Conservation (phyloP, 2,888 invertebrate genomes). For the Argyresthia albistria region DNA sequence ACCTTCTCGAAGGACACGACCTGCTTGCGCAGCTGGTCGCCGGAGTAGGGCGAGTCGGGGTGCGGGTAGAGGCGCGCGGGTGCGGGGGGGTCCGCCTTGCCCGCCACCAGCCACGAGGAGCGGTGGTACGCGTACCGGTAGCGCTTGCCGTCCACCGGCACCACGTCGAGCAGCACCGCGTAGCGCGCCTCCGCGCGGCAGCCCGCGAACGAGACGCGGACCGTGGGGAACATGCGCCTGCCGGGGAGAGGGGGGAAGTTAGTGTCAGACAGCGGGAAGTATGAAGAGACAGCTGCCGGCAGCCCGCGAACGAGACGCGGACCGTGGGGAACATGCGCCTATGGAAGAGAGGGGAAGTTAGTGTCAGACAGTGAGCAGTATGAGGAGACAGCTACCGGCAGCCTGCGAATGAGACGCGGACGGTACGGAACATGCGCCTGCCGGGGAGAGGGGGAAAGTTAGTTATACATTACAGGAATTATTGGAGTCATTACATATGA, state of each 20-base stretch:
- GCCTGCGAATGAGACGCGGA: constrained; percentile 93
- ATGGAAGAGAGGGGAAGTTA: too few relatives aligned
- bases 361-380: too few relatives aligned
- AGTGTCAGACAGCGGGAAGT: too few relatives aligned
- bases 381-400: constrained; percentile 71
- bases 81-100: constrained; percentile 97
- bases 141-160: constrained; percentile 96
- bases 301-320: constrained; percentile 91
- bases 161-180: constrained; percentile 95
- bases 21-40: constrained; percentile 95
- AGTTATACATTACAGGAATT: too few relatives aligned
- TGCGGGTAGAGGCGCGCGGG: constrained; percentile 95
- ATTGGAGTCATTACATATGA: too few relatives aligned
- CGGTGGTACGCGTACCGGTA: constrained; percentile 99
- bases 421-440: constrained; percentile 99
- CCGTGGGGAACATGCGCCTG: constrained; percentile 99
- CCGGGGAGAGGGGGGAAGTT: too few relatives aligned
- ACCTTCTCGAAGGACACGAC: constrained; percentile 98
- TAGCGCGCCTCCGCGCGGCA: constrained; percentile 88
- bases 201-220: constrained; percentile 93
- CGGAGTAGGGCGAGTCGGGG: constrained; percentile 96
- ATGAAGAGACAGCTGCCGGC: constrained; percentile 67
- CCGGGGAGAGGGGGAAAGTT: too few relatives aligned
- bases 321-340: constrained; percentile 99
- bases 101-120: constrained; percentile 97